Conservation (phyloP, 2,113 vertebrate genomes). For the Sclerurus mexicanus region DNA sequence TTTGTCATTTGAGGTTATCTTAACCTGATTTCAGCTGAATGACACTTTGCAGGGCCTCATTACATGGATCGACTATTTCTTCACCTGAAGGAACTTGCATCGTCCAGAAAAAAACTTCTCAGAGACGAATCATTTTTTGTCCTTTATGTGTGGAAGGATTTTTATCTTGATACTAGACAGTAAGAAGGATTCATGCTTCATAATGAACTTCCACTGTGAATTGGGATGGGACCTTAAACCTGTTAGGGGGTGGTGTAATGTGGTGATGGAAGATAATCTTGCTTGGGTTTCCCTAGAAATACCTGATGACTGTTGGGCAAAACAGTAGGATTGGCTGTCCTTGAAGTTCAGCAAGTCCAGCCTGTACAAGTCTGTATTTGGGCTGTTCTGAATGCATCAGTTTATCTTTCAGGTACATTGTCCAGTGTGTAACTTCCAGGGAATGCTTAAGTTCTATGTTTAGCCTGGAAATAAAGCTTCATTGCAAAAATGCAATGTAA, state of each 20-base stretch:
- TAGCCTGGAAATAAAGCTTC: not conserved
- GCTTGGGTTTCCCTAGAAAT: not conserved
- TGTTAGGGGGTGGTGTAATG: not conserved
- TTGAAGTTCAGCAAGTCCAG: not conserved
- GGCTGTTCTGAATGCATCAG: not conserved
- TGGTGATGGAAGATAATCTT: not conserved
- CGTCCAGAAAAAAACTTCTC: not conserved
- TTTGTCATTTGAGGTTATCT: constrained; percentile 22
- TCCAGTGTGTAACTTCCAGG: not conserved
- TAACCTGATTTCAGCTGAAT: not conserved
- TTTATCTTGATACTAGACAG: not conserved
- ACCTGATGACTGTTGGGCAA: not conserved
- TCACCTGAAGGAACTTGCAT: constrained; percentile 14
- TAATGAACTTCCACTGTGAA: not conserved
- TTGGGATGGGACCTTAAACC: not conserved
- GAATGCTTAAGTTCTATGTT: not conserved
- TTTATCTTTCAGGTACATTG: not conserved
- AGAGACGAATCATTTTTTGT: not conserved
- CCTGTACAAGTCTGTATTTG: not conserved
- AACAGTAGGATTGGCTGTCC: not conserved
- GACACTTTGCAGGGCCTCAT: not conserved
- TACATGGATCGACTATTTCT: not conserved
- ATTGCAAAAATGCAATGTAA: not conserved
- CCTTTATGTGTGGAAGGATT: not conserved
- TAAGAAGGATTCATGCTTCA: not conserved